Conservation (phyloP, 2,113 vertebrate species). For the Coptodon bakossiorum region DNA sequence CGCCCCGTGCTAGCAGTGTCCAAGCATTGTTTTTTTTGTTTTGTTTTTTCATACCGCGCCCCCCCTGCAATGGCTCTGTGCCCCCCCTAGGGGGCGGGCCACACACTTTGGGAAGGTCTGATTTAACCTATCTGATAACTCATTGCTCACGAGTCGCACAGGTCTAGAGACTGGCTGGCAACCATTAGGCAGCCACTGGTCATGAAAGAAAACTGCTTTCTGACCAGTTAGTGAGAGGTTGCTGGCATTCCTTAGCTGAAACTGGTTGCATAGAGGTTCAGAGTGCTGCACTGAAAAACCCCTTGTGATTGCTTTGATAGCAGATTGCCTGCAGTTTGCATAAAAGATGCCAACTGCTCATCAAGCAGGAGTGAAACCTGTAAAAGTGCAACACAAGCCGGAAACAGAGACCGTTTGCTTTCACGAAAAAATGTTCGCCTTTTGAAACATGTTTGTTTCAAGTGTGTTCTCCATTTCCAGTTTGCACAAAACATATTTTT, state of each 20-base stretch:
- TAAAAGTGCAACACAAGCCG: not conserved
- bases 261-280: not conserved
- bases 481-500: not conserved
- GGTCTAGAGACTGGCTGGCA: not conserved
- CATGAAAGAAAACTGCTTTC: not conserved
- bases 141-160: not conserved
- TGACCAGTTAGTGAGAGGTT: not conserved
- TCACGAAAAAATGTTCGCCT: not conserved
- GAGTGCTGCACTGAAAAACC: not conserved
- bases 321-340: not conserved
- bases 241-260: not conserved
- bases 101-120: too few relatives aligned
- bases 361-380: not conserved
- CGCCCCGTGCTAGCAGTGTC: too few relatives aligned
- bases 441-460: not conserved
- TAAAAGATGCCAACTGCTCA: not conserved
- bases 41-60: too few relatives aligned
- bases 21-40: too few relatives aligned
- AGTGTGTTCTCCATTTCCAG: not conserved
- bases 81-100: too few relatives aligned
- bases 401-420: not conserved
- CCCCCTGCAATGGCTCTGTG: too few relatives aligned
- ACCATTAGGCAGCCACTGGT: not conserved
- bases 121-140: not conserved
- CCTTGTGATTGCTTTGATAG: not conserved